Evolutionary conservation across 37 sponge, comb jelly and placozoan genomes (phyloP), one percentile per base, ranked within the genome.

Genomic region (Chondrilla cf. caribensis): DNA sequence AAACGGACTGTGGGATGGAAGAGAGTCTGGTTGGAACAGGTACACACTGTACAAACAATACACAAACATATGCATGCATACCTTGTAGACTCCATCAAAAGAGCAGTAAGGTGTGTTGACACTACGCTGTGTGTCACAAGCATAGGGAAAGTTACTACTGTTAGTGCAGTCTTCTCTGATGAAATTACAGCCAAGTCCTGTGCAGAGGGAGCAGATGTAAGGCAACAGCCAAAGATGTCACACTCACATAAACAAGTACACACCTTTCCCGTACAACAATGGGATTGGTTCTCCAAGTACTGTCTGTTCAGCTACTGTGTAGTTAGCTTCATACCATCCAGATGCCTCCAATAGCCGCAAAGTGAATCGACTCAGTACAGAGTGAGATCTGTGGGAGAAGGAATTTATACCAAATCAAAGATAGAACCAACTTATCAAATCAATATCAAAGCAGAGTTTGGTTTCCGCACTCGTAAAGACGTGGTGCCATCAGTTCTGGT

Each of bases 241-340:
- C 57, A 54, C 17, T 54, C 57, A 54, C 17, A 54, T 11, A 54
- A 11, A 18, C 15, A 11, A 54, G 2, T 38, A 2, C 76, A 4
- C 24, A 73, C 76, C 76, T 73, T 73, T 73, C 25, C 76, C 76
- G 40, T 73, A 73, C 44, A 73, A 43, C 76, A 73, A 25, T 43
- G 76, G 76, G 18, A 73, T 73, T 43, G 21, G 21, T 2, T 73
- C 41, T 39, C 43, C 76, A 43, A 36, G 39, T 22, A 73, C 43
- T 25, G 76, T 43, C 25, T 38, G 73, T 3, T 82, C 58, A 36
- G 59, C 79, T 11, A 47, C 37, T 0, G 87, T 51, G 40, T 87
- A 87, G 67, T 87, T 87, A 19, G 75, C 87, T 29, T 44, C n/a
- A 41, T 87, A 87, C 87, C 87, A 87, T 58, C 87, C 87, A 55